These are phyloP conservation scores for Barypeithes pellucidus DNA, from an alignment of 2,888 invertebrate genomes.

Conservation along the genomic window DNA sequence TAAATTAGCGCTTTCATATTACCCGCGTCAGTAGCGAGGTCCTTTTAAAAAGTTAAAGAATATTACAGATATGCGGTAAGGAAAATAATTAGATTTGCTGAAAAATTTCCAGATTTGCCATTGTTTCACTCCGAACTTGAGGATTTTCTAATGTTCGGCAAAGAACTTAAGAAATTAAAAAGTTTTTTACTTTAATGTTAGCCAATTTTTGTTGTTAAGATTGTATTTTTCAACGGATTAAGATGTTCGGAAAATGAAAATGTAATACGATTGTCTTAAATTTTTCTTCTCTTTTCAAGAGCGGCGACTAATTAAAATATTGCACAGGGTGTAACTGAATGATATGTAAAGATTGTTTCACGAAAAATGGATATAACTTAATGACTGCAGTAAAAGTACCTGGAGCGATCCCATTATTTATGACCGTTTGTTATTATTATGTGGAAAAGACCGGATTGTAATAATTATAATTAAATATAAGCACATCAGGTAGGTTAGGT, in stretches of 20 bases:
- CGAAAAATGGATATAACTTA: no score
- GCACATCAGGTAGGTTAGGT: no score
- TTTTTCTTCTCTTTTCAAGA: no score
- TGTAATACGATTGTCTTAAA: neutral
- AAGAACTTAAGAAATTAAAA: conserved; percentile 11
- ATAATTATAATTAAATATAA: no score
- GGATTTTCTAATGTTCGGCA: neutral
- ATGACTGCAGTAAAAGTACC: no score
- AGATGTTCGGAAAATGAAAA: neutral
- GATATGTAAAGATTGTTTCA: no score
- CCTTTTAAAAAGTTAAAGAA: neutral
- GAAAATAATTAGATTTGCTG: conserved; percentile 9
- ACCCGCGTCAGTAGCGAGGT: neutral
- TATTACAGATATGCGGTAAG: conserved; percentile 3
- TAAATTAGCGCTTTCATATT: neutral
- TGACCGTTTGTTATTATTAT: no score
- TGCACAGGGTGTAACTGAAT: no score
- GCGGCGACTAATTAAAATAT: no score
- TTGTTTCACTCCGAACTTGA: neutral
- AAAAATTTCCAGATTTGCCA: conserved; percentile 4
- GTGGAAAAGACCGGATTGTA: no score
- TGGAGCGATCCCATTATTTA: no score
- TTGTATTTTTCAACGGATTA: neutral
- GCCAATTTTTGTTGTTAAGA: neutral
- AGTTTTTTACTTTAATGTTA: conserved; percentile 5